Evolutionary conservation across 2,797 vertebrate species (phyloP), one percentile per base, ranked within the genome.

Genomic region (Enteromius radiatus): DNA sequence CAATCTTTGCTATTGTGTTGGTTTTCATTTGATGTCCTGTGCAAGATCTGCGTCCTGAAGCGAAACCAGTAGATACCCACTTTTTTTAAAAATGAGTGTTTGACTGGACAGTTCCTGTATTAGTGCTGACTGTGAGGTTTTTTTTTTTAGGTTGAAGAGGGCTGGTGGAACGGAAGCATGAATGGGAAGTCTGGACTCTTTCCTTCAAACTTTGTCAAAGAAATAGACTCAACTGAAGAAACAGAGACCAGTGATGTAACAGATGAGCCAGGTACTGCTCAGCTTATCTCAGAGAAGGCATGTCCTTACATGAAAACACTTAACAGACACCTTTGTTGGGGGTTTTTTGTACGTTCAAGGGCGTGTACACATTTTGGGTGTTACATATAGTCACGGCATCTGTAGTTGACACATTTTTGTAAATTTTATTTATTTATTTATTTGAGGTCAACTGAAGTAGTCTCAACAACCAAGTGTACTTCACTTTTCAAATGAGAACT

Each of bases 141-240:
- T 79, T 19, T 81, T 64, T 83, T 45, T 11, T 86, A 99, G 98
- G 96, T 98, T 12, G 98, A 99, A 87, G 98, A 99, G 86, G 98
- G 98, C 83, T 99, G 97, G 98, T 98, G 98, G 97, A 98, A 81
- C 68, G 98, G 98, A 88, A 91, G 31, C 4, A 76, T 95, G 33
- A 96, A 95, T 81, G 95, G 95, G 73, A 98, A 96, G 84, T 89
- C 91, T 12, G 98, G 97, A 49, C 89, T 98, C 36, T 99, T 99
- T 83, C 97, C 97, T 41, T 99, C 97, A 52, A 98, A 99, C 92
- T 99, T 98, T 75, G 97, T 98, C 67, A 98, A 98, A 93, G 97
- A 99, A 87, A 21, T 97, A 69, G 97, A 98, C 0, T 17, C 86
- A 1, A 87, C 81, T 0, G 97, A 98, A 74, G 96, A 97, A 9